Percentiles rank a stretch among this genome's conserved stretches.
These are phyloP conservation scores for Tapirus terrestris DNA, from an alignment of 2,113 vertebrate species.

Conservation along the genomic window DNA sequence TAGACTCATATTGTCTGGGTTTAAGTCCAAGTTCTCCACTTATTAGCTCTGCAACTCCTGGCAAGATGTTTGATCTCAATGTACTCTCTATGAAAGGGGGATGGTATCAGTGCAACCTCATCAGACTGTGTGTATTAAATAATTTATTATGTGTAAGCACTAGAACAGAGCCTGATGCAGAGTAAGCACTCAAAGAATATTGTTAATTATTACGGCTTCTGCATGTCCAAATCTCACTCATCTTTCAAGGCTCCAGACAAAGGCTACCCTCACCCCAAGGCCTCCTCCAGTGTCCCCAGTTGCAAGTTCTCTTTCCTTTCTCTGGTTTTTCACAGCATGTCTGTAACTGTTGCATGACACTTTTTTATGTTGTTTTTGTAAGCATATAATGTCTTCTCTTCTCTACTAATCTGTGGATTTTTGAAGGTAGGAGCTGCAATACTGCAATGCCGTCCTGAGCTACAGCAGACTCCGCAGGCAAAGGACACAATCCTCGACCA, in stretches of 20 bases:
- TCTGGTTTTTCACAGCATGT: not conserved
- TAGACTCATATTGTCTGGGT: not conserved
- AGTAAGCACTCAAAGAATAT: not conserved
- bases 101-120: not conserved
- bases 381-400: not conserved
- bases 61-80: not conserved
- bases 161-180: not conserved
- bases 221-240: not conserved
- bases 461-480: not conserved
- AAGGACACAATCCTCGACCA: not conserved
- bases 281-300: not conserved
- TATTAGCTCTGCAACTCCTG: not conserved
- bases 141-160: not conserved
- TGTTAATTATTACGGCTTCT: not conserved
- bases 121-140: not conserved
- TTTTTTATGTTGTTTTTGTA: not conserved
- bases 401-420: not conserved
- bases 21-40: not conserved
- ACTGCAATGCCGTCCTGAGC: not conserved
- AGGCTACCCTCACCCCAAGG: not conserved
- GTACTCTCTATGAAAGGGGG: not conserved
- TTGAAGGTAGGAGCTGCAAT: not conserved
- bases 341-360: not conserved
- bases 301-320: not conserved
- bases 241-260: not conserved